Evolutionary conservation across 2,797 vertebrate species (phyloP), one percentile per base, ranked within the genome.

Genomic region (Gouania willdenowi): DNA sequence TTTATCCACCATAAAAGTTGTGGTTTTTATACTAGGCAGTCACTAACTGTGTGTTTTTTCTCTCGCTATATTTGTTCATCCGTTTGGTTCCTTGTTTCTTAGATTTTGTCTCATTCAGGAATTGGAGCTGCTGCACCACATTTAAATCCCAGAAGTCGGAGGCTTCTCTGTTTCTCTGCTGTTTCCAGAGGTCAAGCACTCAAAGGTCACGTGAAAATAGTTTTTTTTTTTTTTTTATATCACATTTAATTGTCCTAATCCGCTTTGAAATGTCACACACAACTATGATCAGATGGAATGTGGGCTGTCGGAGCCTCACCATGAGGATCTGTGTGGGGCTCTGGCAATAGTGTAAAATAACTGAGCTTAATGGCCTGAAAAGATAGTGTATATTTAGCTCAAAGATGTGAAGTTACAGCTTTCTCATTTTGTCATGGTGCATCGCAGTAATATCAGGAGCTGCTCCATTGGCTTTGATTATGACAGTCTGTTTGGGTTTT

Each of bases 191-290:
- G 84, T 85, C 80, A 87, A 79, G 76, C 78, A 77, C 67, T 78
- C 54, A 35, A 64, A 39, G 74, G 75, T 81, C 80, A 85, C 78
- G 66, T 85, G 83, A 71, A 83, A 83, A 84, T 77, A 79, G 55
- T 72, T 79, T 79, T 73, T n/a, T n/a, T n/a, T n/a, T n/a, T n/a
- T n/a, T n/a, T n/a, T n/a, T n/a, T n/a, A n/a, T 58, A 83, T 85
- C 82, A 81, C 76, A 83, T 83, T 80, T 81, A 79, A 79, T 81
- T 82, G 65, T 27, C 65, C 53, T 83, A 84, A 85, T 82, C 79
- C 77, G 70, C 77, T 83, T 80, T 84, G 72, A 84, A 76, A 81
- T 61, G 72, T 85, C 79, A 86, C 73, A 81, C 76, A 75, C 67
- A 74, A 79, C 74, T 79, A 76, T 77, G 81, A 79, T 83, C 77